These are phyloP conservation scores for Synodontis membranacea DNA, from an alignment of 2,113 vertebrate genomes.

Conservation along the genomic window DNA sequence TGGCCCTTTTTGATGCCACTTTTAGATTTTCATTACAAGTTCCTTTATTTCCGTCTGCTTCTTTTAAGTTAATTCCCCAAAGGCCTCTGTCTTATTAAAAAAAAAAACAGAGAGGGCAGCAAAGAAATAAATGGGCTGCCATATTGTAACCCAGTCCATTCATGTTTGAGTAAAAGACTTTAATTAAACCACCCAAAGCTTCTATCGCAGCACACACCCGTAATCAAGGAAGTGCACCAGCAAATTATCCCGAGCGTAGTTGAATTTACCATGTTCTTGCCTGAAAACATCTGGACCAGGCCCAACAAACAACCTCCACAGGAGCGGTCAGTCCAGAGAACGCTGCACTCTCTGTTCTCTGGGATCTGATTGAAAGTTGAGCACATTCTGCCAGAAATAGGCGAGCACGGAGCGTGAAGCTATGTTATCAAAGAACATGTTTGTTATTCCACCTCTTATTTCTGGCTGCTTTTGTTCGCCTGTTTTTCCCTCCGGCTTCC, in stretches of 20 bases:
- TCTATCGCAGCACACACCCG: conserved; percentile 53
- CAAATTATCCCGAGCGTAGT: background rate
- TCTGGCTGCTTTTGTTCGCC: conserved; percentile 56
- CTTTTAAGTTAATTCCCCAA: conserved; percentile 65
- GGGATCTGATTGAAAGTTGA: conserved; percentile 10
- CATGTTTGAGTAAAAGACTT: conserved; percentile 52
- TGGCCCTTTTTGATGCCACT: conserved; percentile 61
- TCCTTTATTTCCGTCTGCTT: conserved; percentile 60
- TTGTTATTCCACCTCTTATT: conserved; percentile 62
- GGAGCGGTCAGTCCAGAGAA: background rate
- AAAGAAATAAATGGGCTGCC: background rate
- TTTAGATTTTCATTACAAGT: conserved; percentile 62
- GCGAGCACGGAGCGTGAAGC: conserved; percentile 43
- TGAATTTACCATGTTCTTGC: background rate
- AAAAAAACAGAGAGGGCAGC: conserved; percentile 53
- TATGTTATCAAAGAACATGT: conserved; percentile 52
- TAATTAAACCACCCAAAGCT: conserved; percentile 55
- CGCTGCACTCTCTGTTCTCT: conserved; percentile 23
- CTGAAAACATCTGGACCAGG: background rate
- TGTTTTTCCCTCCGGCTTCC: conserved; percentile 64
- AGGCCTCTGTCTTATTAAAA: conserved; percentile 57
- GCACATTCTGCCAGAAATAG: conserved; percentile 44
- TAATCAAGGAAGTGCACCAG: conserved; percentile 56
- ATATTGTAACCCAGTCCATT: conserved; percentile 54
- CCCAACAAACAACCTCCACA: background rate